Conservation (phyloP, 1,140 invertebrate species). For the Drosophila carrolli region DNA sequence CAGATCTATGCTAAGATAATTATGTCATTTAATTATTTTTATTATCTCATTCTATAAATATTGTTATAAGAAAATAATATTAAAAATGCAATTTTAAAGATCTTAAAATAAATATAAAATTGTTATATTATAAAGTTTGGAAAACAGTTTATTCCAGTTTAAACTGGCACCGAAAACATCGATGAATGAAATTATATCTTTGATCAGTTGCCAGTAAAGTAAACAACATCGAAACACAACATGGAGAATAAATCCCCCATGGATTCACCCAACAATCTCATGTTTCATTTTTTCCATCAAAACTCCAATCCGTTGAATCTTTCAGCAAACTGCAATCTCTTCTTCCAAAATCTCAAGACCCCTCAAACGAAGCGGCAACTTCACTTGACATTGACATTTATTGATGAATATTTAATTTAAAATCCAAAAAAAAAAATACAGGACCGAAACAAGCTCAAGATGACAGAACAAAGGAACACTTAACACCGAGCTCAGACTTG, state of each 20-base stretch:
- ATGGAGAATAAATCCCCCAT: not conserved
- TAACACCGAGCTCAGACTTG: conserved; percentile 7
- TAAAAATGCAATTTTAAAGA: too few species aligned
- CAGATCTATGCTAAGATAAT: too few species aligned
- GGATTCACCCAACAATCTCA: conserved; percentile 1
- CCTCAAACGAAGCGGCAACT: conserved; percentile 25
- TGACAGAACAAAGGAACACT: conserved; percentile 57
- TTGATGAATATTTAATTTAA: conserved; percentile 58
- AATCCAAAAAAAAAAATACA: conserved; percentile 19
- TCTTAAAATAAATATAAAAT: too few species aligned
- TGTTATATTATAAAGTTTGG: too few species aligned
- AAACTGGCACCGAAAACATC: not conserved
- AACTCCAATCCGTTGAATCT: conserved; percentile 3
- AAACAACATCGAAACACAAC: conserved; percentile 1
- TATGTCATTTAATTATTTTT: not conserved
- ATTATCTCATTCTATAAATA: too few species aligned
- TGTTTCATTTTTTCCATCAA: conserved; percentile 8
- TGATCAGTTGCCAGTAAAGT: too few species aligned
- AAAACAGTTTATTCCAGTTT: too few species aligned
- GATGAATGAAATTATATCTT: not conserved
- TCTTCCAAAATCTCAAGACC: conserved; percentile 18
- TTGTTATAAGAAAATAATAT: too few species aligned
- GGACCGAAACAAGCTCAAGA: conserved; percentile 31
- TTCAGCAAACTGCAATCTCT: conserved; percentile 35
- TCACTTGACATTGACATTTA: conserved; percentile 54